A percentile compares a stretch with the other conserved stretches of the same genome.
Evolutionary conservation across 1,140 invertebrate species (phyloP).

Genomic region (Rhopalosiphum maidis): DNA sequence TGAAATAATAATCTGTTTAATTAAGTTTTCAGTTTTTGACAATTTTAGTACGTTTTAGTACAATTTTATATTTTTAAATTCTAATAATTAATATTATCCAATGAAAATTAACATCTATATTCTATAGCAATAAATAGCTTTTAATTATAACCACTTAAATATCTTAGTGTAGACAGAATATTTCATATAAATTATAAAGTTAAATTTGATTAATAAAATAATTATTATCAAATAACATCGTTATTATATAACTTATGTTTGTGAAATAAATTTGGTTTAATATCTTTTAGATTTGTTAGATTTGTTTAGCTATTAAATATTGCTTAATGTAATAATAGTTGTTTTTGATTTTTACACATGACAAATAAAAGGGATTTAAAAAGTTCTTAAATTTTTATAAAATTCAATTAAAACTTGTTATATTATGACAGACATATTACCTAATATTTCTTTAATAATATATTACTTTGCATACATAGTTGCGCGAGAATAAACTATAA

Average conservation of each 20-base stretch:
- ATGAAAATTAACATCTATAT: background rate
- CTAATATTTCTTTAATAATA: background rate
- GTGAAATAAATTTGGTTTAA: background rate
- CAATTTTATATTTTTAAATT: background rate
- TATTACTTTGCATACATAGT: background rate
- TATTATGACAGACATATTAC: background rate
- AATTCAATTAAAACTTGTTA: background rate
- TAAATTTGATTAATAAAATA: background rate
- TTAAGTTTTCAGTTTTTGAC: too few species aligned
- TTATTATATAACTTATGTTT: background rate
- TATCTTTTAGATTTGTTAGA: background rate
- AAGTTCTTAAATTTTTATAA: background rate
- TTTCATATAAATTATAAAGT: background rate
- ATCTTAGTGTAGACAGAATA: background rate
- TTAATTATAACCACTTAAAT: background rate
- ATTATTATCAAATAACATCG: background rate
- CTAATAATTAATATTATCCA: background rate
- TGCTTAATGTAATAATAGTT: background rate
- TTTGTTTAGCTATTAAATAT: background rate
- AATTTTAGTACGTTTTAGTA: background rate
- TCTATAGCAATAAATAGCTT: background rate
- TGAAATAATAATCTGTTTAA: too few species aligned
- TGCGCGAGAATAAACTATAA: background rate
- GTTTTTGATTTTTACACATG: background rate
- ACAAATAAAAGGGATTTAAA: background rate